Percentiles rank a stretch among this genome's conserved stretches.
Conservation (phyloP, 2,888 invertebrate genomes). For the Laothoe populi region DNA sequence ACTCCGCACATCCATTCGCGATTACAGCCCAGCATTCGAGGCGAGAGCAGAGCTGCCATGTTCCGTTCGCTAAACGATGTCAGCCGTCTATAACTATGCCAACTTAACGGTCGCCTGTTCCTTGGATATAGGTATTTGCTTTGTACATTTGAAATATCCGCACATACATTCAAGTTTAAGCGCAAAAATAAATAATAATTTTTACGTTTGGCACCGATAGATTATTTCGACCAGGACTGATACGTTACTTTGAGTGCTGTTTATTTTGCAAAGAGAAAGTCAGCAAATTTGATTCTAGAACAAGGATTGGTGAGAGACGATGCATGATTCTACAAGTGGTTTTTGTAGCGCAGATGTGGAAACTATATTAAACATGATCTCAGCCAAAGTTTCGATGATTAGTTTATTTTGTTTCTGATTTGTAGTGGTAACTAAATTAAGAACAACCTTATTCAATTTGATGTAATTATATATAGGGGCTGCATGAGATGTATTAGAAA, state of each 20-base stretch:
- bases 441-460: no score
- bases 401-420: background rate
- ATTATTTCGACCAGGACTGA: slow-evolving; percentile 25
- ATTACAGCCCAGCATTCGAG: slow-evolving; percentile 11
- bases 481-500: background rate
- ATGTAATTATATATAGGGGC: background rate
- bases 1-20: slow-evolving; percentile 18
- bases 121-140: slow-evolving; percentile 57
- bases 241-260: slow-evolving; percentile 23
- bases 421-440: no score
- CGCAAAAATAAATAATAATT: slow-evolving; percentile 29
- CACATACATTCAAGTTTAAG: slow-evolving; percentile 27
- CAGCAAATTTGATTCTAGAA: slow-evolving; percentile 21
- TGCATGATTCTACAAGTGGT: slow-evolving; percentile 5
- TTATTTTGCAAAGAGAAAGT: slow-evolving; percentile 29
- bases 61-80: slow-evolving; percentile 61
- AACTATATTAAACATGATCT: background rate
- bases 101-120: slow-evolving; percentile 66
- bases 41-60: slow-evolving; percentile 39
- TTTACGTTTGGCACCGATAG: slow-evolving; percentile 25
- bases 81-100: slow-evolving; percentile 67
- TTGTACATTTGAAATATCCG: slow-evolving; percentile 48
- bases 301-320: slow-evolving; percentile 19
- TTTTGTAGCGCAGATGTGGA: background rate
- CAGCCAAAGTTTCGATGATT: background rate